Base-by-base conservation (phyloP, 2,797 vertebrate species). In the Anguilla anguilla region DNA sequence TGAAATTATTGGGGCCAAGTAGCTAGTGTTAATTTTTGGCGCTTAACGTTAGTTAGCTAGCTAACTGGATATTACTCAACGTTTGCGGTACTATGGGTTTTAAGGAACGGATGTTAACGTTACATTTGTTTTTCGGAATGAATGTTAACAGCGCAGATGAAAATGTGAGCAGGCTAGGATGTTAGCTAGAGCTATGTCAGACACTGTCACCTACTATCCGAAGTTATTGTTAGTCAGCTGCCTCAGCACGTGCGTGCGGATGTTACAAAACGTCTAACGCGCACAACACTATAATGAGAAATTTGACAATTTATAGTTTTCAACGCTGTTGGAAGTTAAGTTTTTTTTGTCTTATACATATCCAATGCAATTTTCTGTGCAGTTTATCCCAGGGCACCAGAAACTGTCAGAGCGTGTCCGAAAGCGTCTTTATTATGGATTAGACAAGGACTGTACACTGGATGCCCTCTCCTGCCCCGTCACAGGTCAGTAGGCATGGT, bases 381-480 rank as follows among this genome's bases (percentile, higher is more conserved):
- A 98, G 98, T 97, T 98, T 92, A 94, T 99, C 84, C 98, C 99
- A 7, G 96, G 96, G 92, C 98, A 99, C 87, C 97, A 98, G 92
- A 97, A 97, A 93, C 93, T 98, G 92, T 97, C 96, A 0, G 97
- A 98, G 87, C 94, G 98, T 57, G 96, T 99, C 79, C 96, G 97
- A 88, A 98, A 98, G 93, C 94, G 98, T 43, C 95, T 99, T 46
- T 99, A 99, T 86, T 99, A 99, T 91, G 97, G 98, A 84, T 96
- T 98, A 96, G 98, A 99, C 85, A 94, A 93, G 28, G 98, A 99
- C 28, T 96, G 96, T 69, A 94, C 95, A 19, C 91, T 99, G 89
- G 98, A 99, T 89, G 96, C 96, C 39, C 97, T 99, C 43, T 99
- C 99, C 3, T 98, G 97, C 87, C 99, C 99, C 0, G 97, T 99